Conservation (phyloP, 2,797 vertebrate species). For the Hydrolagus colliei region DNA sequence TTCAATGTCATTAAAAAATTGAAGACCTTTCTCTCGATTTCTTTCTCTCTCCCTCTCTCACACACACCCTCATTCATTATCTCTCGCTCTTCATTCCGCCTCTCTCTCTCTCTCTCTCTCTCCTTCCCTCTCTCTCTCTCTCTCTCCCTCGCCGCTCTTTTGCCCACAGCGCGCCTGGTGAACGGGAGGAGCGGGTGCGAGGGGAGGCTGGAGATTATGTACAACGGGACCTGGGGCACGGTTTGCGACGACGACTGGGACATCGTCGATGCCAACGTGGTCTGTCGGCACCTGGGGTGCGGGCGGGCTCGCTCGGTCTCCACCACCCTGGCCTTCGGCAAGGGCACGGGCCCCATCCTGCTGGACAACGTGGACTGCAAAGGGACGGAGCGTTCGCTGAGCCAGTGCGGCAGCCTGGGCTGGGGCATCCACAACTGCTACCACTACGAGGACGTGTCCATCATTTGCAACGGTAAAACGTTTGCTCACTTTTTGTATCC, state of each 20-base stretch:
- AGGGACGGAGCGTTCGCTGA: slow-evolving; percentile 69
- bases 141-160: background rate
- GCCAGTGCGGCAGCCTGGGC: slow-evolving; percentile 76
- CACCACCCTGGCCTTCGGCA: slow-evolving; percentile 71
- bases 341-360: slow-evolving; percentile 73
- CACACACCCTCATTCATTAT: slow-evolving; percentile 37
- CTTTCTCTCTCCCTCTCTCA: background rate
- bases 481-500: background rate
- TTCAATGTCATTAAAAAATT: too few relatives aligned
- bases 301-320: slow-evolving; percentile 67
- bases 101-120: slow-evolving; percentile 2
- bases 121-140: background rate
- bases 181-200: slow-evolving; percentile 74
- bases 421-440: slow-evolving; percentile 96
- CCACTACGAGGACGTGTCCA: slow-evolving; percentile 89
- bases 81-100: background rate
- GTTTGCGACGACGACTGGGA: slow-evolving; percentile 96
- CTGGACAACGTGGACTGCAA: slow-evolving; percentile 90
- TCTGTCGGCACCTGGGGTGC: slow-evolving; percentile 81
- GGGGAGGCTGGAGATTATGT: slow-evolving; percentile 78
- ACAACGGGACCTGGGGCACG: slow-evolving; percentile 77
- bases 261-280: slow-evolving; percentile 84
- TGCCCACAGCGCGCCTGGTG: slow-evolving; percentile 69
- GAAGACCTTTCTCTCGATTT: background rate
- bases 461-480: slow-evolving; percentile 71